A percentile compares a stretch with the other conserved stretches of the same genome.
Evolutionary conservation across 1,140 invertebrate genomes (phyloP).

Genomic region (Riptortus pedestris): DNA sequence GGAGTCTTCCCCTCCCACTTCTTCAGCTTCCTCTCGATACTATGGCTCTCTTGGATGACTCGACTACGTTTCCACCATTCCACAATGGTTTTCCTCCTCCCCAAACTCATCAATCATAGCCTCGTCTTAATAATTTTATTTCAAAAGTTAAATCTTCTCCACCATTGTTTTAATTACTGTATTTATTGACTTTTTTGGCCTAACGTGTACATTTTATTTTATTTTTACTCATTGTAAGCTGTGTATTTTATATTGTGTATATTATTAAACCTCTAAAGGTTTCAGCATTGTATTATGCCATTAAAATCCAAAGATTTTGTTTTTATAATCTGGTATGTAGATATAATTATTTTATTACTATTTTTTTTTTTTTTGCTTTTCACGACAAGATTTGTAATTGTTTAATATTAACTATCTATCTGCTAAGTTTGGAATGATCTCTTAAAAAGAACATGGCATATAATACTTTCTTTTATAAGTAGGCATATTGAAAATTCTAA

Average conservation of each 20-base stretch:
- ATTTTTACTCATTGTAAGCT: not conserved
- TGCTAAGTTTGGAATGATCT: not conserved
- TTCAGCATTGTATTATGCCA: not conserved
- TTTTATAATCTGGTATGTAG: not conserved
- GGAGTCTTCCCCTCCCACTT: conserved; percentile 19
- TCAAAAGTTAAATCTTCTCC: not conserved
- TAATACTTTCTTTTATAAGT: not conserved
- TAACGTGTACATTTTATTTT: not conserved
- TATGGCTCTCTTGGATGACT: conserved; percentile 25
- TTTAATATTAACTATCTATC: not conserved
- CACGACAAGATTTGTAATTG: too few relatives aligned
- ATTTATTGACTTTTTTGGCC: not conserved
- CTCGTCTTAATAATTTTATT: conserved; percentile 16
- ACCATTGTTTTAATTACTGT: not conserved
- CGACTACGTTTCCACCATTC: conserved; percentile 11
- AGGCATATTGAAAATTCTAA: too few relatives aligned
- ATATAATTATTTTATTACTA: not conserved
- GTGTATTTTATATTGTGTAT: not conserved
- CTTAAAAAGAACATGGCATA: not conserved
- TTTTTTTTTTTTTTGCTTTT: not conserved
- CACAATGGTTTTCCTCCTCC: conserved; percentile 25
- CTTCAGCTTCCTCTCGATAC: conserved; percentile 27
- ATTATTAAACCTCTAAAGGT: not conserved
- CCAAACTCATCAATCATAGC: conserved; percentile 20
- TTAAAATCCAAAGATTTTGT: not conserved